A percentile compares a stretch with the other conserved stretches of the same genome.
Conservation (phyloP, 2,888 invertebrate species). For the Drosophila acutilabella region DNA sequence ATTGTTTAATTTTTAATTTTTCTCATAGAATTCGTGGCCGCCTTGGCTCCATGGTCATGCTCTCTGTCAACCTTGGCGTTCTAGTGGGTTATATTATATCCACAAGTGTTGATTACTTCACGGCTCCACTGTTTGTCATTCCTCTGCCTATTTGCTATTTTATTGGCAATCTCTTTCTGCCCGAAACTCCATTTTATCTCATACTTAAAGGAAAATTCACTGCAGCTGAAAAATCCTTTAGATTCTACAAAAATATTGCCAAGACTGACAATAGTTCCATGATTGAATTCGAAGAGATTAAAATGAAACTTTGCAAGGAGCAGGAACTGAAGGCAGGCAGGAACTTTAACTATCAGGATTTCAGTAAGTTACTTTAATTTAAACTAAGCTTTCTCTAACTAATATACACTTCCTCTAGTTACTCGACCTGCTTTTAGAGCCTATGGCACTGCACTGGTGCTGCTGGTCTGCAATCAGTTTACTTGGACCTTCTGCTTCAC, state of each 20-base stretch:
- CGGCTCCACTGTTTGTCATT: slow-evolving; percentile 58
- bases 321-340: slow-evolving; percentile 32
- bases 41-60: slow-evolving; percentile 72
- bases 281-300: slow-evolving; percentile 56
- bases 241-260: slow-evolving; percentile 68
- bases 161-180: slow-evolving; percentile 60
- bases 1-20: too few species aligned
- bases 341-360: slow-evolving; percentile 65
- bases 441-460: slow-evolving; percentile 51
- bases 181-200: slow-evolving; percentile 77
- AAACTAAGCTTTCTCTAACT: fast-evolving
- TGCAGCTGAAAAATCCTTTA: slow-evolving; percentile 68
- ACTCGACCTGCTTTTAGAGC: slow-evolving; percentile 61
- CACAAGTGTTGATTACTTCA: slow-evolving; percentile 58
- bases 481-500: slow-evolving; percentile 73
- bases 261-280: slow-evolving; percentile 52
- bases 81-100: slow-evolving; percentile 67
- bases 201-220: slow-evolving; percentile 54
- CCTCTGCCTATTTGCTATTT: slow-evolving; percentile 66
- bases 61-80: slow-evolving; percentile 70
- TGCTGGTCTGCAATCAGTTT: slow-evolving; percentile 65
- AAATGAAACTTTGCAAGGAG: slow-evolving; percentile 42
- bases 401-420: slow-evolving; percentile 42
- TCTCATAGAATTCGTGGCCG: slow-evolving; percentile 79
- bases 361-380: slow-evolving; percentile 64